Evolutionary conservation across 1,140 invertebrate species (phyloP), one percentile per base, ranked within the genome.

Genomic region (Lepidurus apus): DNA sequence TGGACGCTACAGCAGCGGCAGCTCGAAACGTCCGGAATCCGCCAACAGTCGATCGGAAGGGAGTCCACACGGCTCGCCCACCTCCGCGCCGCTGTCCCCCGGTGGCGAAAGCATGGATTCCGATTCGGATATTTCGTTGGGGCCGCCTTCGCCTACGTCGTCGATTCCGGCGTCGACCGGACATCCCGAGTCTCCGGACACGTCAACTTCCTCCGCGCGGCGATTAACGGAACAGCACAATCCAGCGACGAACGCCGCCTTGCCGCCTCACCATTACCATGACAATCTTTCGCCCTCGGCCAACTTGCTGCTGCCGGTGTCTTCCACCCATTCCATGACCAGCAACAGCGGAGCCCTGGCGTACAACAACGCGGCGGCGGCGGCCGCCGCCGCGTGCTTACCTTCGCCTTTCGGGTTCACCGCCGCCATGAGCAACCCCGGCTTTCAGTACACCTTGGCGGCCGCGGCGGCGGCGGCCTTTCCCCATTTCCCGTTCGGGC

Each of bases 21-120:
- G 65, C 42, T 79, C 78, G 78, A 79, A 79, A 45, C 78, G 78
- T n/a, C 78, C 65, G 34, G 65, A 74, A 43, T 74, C 78, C 13
- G 78, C 65, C 44, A 73, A 74, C 73, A 79, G 78, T 75, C 78
- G 10, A 79, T 43, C 73, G 42, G 78, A 42, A 77, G 65, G 44
- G 24, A 77, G 42, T 44, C 78, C 73, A 3, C 65, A 74, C 73
- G 78, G 73, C 43, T 73, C 78, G 24, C 44, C 65, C 17, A 74
- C 65, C 21, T 79, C 78, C 42, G 78, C 73, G 10, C 78, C 78
- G 10, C 43, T 79, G 11, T 75, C 73, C 26, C 78, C 78, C 78
- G 78, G 78, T n/a, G 78, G 73, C 24, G 78, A 77, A 42, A 73
- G 65, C 42, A 74, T 79, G 42, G 74, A 74, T 11, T 73, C 65